These are phyloP conservation scores for Trematomus loennbergii DNA, from an alignment of 2,113 vertebrate species.

Conservation along the genomic window DNA sequence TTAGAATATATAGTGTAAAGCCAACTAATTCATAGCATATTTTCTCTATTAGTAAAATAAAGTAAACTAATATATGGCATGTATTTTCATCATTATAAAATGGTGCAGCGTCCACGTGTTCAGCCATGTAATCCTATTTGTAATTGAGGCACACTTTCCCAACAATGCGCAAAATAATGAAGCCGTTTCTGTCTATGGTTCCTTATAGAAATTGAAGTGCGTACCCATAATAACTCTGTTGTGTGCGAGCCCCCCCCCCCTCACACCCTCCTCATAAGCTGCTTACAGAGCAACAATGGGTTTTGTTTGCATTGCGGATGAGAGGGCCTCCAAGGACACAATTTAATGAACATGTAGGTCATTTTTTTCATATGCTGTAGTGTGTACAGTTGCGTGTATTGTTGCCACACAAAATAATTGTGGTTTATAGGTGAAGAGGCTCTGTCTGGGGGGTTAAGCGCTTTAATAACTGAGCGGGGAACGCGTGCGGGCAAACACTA, in stretches of 20 bases:
- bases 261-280: constrained; percentile 46
- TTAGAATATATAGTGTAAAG: neutral
- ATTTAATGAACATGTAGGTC: constrained; percentile 75
- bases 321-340: constrained; percentile 59
- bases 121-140: constrained; percentile 6
- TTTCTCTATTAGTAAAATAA: neutral
- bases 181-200: neutral
- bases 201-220: constrained; percentile 12
- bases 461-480: constrained; percentile 10
- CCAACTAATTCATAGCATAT: neutral
- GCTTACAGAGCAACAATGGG: constrained; percentile 71
- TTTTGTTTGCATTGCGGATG: constrained; percentile 78
- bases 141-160: neutral
- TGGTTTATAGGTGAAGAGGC: constrained; percentile 11
- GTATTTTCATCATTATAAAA: neutral
- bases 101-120: constrained; percentile 3
- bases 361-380: constrained; percentile 28
- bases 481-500: constrained; percentile 4
- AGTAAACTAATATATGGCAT: no score
- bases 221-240: neutral
- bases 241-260: neutral
- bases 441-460: constrained; percentile 33
- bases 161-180: neutral
- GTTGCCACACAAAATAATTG: constrained; percentile 10
- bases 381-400: constrained; percentile 9